Evolutionary conservation across 2,888 invertebrate species (phyloP), one percentile per base, ranked within the genome.

Genomic region (Amblyteles armatorius): DNA sequence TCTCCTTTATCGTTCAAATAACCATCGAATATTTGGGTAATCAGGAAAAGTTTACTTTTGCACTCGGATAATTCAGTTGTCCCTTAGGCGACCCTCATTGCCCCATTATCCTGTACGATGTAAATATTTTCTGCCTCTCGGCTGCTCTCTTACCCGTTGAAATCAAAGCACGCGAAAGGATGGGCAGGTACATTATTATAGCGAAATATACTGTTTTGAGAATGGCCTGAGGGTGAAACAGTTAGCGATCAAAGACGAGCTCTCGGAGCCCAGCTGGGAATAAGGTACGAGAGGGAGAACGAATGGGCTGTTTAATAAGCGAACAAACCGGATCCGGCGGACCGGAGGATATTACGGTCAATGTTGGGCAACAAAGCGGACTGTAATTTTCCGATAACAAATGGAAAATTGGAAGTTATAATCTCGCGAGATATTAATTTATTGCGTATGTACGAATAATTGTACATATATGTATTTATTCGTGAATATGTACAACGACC

Each of bases 211-310:
- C 50, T 29, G 60, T 79, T 79, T 71, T 3, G 6, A 33, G 22
- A 71, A 63, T 52, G 52, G 4, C 63, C 71, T n/a, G 40, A 63
- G 63, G 79, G 71, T 44, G 48, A 33, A 50, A 57, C 33, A 22
- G 50, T 67, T 22, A 48, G 63, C 22, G 71, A 79, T 79, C 63
- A 72, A 72, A 79, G 71, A 60, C 33, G 16, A 50, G 63, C 48
- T 63, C n/a, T 36, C n/a, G 63, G n/a, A 4, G 26, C n/a, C n/a
- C 13, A 29, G 52, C 65, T 4, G 11, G 4, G 26, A 57, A 57
- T 57, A 33, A 65, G 55, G 44, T 57, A 44, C 22, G 19, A 29
- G 68, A 50, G 29, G 19, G 71, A 16, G 22, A 69, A 63, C 48
- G 50, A 71, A 52, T 48, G 69, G 69, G 19, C 71, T 52, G 71